These are phyloP conservation scores for Sebastes jordani DNA, from an alignment of 2,797 vertebrate species.

Conservation along the genomic window DNA sequence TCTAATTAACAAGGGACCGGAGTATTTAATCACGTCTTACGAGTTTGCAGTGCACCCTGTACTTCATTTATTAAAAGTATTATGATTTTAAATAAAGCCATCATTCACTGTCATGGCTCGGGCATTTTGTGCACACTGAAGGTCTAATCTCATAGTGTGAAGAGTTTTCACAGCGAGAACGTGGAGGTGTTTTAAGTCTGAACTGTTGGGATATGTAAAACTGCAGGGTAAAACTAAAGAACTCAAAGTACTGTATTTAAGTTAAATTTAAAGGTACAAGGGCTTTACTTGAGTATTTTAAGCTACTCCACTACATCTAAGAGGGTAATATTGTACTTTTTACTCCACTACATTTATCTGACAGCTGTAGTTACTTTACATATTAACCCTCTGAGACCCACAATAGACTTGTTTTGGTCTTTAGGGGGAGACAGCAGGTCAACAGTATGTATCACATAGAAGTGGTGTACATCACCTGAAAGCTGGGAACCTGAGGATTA, in stretches of 20 bases:
- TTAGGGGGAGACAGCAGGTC: too few relatives aligned
- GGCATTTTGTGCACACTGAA: conserved; percentile 44
- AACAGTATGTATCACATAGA: too few relatives aligned
- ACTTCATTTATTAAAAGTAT: conserved; percentile 76
- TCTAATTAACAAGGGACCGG: conserved; percentile 70
- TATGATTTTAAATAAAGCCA: conserved; percentile 75
- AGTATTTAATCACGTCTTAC: conserved; percentile 72
- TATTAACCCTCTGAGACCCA: background rate
- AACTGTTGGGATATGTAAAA: background rate
- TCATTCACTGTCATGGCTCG: conserved; percentile 71
- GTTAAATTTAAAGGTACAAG: background rate
- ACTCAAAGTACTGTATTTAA: background rate
- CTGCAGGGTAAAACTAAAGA: background rate
- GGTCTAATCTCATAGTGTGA: conserved; percentile 43
- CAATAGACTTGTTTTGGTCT: too few relatives aligned
- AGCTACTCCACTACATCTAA: background rate
- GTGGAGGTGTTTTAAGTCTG: conserved; percentile 15
- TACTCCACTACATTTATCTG: background rate
- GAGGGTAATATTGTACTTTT: background rate
- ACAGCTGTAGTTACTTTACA: background rate
- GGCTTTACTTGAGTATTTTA: background rate
- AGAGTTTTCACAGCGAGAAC: conserved; percentile 28
- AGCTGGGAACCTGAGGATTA: too few relatives aligned
- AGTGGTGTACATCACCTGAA: too few relatives aligned
- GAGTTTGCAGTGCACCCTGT: conserved; percentile 56